Evolutionary conservation across 2,113 vertebrate species (phyloP), one percentile per base, ranked within the genome.

Genomic region (Zingel zingel): DNA sequence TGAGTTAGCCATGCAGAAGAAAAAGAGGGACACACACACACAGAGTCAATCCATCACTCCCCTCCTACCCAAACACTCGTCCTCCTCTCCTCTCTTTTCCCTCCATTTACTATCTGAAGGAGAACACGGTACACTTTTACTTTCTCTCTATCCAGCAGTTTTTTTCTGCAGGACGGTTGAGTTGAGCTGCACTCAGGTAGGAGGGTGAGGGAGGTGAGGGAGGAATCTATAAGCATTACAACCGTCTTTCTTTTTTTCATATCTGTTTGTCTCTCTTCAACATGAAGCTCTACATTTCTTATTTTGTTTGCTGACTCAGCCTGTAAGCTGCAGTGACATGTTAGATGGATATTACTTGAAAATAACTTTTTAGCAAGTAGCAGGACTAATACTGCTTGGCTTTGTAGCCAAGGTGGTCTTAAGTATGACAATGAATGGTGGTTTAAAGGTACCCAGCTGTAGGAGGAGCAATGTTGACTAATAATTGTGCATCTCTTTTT

Each of bases 1-100:
- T 74, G 74, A 81, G 83, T 86, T 86, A 85, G 47, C 76, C 79
- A 87, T 85, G 88, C 77, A 87, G 79, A 90, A 88, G 57, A 45
- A 71, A 58, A 70, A 56, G 66, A 70, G 23, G 51, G 51, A 30
- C 30, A 33, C 30, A 63, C 33, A 59, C 62, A 77, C 56, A 74
- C 45, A 79, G 1, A 79, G 61, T 77, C 69, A 69, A 85, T 76
- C 78, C 50, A 67, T 75, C 80, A 63, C 74, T 56, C 78, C 64
- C 77, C 77, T 80, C 80, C 81, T 74, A 58, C 76, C 70, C 76
- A 11, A 16, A 25, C 68, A 45, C 75, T 64, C 43, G 15, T 76
- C 74, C 70, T 57, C 67, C 63, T 77, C 71, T 64, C n/a, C 68
- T 47, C 70, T 9, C 73, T 53, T 50, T 77, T 80, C 72, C 74